phyloP scores from a whole-genome alignment of 2,888 invertebrate genomes.

The Nomada ferruginata region DNA sequence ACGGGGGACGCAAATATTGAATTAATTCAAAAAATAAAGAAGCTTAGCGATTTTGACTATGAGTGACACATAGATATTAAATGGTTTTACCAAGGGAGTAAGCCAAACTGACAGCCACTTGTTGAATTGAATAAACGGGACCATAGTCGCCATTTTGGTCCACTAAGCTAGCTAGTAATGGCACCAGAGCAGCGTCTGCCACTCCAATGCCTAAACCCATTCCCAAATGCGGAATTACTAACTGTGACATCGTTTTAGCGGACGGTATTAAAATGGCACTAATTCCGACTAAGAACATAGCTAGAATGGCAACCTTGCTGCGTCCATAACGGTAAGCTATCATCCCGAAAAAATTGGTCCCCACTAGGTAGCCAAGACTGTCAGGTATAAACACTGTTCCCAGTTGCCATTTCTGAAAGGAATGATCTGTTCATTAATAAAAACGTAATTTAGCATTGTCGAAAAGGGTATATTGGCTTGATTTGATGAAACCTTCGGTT shows the following conservation, averaged over 20 bases:
- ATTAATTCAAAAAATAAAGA: neutral
- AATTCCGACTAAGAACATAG: constrained; percentile 88
- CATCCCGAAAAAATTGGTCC: constrained; percentile 91
- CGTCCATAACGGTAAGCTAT: constrained; percentile 88
- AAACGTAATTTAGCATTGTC: no score
- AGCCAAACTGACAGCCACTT: constrained; percentile 92
- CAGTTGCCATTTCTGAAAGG: constrained; percentile 88
- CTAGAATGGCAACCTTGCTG: constrained; percentile 87
- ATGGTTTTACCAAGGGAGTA: constrained; percentile 88
- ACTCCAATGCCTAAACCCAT: constrained; percentile 93
- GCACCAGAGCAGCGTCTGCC: constrained; percentile 92
- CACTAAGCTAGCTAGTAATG: constrained; percentile 90
- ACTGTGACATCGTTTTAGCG: constrained; percentile 87
- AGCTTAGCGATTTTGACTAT: neutral
- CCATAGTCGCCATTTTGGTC: constrained; percentile 90
- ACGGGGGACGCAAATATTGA: neutral
- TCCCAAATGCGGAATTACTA: constrained; percentile 91
- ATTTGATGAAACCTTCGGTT: constrained; percentile 85
- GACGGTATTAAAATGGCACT: constrained; percentile 89
- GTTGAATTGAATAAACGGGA: constrained; percentile 93
- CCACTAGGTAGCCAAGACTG: constrained; percentile 92
- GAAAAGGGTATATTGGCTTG: neutral
- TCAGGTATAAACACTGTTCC: constrained; percentile 94
- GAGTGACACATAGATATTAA: neutral
- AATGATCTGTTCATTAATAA: neutral